A percentile compares a stretch with the other conserved stretches of the same genome.
phyloP scores from a whole-genome alignment of 1,140 invertebrate genomes.

The Papilio polyxenes region DNA sequence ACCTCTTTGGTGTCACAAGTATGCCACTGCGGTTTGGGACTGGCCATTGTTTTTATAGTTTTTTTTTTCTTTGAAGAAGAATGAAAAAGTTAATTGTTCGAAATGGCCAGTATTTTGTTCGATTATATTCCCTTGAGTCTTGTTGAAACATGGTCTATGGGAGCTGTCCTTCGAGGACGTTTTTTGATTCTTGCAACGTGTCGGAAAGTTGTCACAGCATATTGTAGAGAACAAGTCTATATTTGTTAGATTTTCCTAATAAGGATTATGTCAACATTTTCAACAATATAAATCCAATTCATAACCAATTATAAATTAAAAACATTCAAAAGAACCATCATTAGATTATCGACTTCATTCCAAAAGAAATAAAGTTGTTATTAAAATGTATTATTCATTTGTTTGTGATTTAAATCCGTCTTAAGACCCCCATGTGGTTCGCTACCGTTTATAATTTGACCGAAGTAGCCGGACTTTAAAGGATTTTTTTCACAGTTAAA shows the following conservation, averaged over 20 bases:
- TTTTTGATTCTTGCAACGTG: too few relatives aligned
- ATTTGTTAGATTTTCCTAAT: background rate
- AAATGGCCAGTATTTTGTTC: background rate
- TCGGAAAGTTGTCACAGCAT: too few relatives aligned
- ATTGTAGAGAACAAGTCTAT: too few relatives aligned
- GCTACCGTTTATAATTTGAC: conserved; percentile 41
- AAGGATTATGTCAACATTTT: background rate
- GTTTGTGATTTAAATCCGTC: background rate
- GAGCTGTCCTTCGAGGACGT: too few relatives aligned
- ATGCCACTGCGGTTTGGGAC: conserved; percentile 37
- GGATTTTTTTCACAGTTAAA: background rate
- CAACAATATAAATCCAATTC: background rate
- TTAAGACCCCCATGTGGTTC: background rate
- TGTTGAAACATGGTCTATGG: too few relatives aligned
- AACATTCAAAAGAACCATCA: background rate
- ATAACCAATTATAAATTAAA: background rate
- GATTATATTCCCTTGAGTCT: background rate
- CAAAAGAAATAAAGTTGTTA: background rate
- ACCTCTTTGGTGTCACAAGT: conserved; percentile 16
- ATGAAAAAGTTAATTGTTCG: conserved; percentile 6
- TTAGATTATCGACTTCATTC: background rate
- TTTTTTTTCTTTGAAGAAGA: background rate
- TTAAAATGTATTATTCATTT: background rate
- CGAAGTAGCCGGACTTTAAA: background rate
- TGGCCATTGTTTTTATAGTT: background rate